Conservation (phyloP, 2,888 invertebrate species). For the Aphrophora alni region DNA sequence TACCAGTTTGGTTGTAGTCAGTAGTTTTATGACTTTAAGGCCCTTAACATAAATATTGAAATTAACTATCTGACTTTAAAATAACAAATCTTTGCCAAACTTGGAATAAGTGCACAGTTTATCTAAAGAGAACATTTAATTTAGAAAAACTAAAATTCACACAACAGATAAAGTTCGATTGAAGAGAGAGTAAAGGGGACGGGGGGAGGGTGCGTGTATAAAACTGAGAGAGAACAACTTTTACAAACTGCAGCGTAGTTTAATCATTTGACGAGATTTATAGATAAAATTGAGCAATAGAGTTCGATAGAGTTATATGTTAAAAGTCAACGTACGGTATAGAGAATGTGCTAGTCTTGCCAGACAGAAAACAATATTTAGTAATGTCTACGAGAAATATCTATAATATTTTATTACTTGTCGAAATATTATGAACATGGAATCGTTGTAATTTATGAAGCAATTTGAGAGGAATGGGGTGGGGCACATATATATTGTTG, state of each 20-base stretch:
- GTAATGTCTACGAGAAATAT: slow-evolving; percentile 24
- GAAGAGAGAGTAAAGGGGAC: no score
- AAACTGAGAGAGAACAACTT: neutral
- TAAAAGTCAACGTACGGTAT: neutral
- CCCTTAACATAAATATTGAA: no score
- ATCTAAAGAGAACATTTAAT: no score
- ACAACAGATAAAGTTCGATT: no score
- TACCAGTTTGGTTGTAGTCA: no score
- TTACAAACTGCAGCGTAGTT: neutral
- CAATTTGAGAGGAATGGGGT: slow-evolving; percentile 35
- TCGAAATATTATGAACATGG: slow-evolving; percentile 32
- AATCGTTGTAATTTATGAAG: slow-evolving; percentile 37
- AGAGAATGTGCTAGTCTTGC: neutral
- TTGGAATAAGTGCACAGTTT: no score
- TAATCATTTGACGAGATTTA: neutral
- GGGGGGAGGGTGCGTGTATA: no score
- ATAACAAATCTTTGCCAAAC: no score
- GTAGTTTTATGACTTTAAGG: no score
- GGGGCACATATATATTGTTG: slow-evolving; percentile 40
- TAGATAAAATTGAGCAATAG: neutral
- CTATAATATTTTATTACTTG: slow-evolving; percentile 25
- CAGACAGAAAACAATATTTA: neutral
- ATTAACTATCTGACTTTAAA: no score
- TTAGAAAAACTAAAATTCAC: no score
- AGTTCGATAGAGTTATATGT: neutral